A percentile compares a stretch with the other conserved stretches of the same genome.
Evolutionary conservation across 2,888 invertebrate species (phyloP).

Genomic region (Thereva unica): DNA sequence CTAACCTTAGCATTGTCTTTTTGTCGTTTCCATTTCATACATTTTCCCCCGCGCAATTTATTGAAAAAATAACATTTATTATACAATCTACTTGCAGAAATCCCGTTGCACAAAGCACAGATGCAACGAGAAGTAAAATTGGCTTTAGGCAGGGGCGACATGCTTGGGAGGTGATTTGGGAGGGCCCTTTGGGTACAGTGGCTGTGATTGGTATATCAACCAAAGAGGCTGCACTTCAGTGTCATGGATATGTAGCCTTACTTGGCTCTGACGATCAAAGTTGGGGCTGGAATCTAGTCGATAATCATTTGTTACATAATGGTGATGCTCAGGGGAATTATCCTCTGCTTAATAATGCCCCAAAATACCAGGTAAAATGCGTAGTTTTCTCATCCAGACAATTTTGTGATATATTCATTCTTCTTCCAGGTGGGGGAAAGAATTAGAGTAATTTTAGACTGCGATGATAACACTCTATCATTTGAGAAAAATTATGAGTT

Average conservation of each 20-base stretch:
- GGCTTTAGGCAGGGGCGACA: constrained; percentile 91
- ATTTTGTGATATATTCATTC: constrained; percentile 20
- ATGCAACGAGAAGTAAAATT: constrained; percentile 88
- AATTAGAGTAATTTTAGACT: constrained; percentile 95
- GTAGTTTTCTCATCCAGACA: not conserved
- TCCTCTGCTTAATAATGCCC: constrained; percentile 92
- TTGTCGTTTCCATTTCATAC: too few relatives aligned
- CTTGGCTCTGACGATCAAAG: constrained; percentile 95
- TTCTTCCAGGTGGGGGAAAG: constrained; percentile 87
- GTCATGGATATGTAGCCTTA: constrained; percentile 93
- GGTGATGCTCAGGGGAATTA: constrained; percentile 94
- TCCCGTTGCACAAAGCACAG: constrained; percentile 98
- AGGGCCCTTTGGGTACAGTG: constrained; percentile 96
- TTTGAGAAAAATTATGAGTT: constrained; percentile 99
- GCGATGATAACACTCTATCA: constrained; percentile 94
- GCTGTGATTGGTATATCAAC: constrained; percentile 96
- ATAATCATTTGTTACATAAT: constrained; percentile 95
- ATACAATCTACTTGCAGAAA: constrained; percentile 64
- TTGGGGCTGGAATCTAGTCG: constrained; percentile 99
- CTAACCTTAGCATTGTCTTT: too few relatives aligned
- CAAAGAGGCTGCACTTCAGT: constrained; percentile 89
- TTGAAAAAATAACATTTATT: too few relatives aligned
- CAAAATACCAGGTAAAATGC: constrained; percentile 86
- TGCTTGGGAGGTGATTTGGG: constrained; percentile 98
- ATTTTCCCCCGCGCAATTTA: too few relatives aligned